phyloP scores from a whole-genome alignment of 2,888 invertebrate genomes.

The Phasia obesa region DNA sequence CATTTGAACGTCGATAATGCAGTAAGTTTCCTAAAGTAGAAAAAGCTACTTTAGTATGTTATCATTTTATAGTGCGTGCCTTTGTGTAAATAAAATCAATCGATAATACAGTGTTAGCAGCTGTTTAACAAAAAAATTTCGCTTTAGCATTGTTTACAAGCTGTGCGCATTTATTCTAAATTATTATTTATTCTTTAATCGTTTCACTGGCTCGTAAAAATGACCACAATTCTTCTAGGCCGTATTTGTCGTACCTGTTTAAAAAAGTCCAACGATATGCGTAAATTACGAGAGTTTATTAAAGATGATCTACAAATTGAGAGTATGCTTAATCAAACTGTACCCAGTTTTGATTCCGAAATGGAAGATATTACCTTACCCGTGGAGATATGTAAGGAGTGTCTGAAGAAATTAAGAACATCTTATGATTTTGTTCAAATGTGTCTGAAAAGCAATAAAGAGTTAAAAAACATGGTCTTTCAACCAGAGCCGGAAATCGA shows the following conservation, averaged over 20 bases:
- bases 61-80: neutral
- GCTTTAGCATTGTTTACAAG: constrained; percentile 25
- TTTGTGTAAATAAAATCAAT: neutral
- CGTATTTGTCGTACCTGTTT: constrained; percentile 68
- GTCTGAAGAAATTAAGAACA: constrained; percentile 36
- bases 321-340: constrained; percentile 48
- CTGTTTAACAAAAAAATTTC: constrained; percentile 22
- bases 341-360: constrained; percentile 57
- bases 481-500: constrained; percentile 46
- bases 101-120: constrained; percentile 16
- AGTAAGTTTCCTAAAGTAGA: too few species aligned
- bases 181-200: neutral
- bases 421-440: constrained; percentile 52
- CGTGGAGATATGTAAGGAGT: constrained; percentile 61
- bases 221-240: constrained; percentile 59
- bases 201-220: constrained; percentile 12
- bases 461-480: constrained; percentile 33
- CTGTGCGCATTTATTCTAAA: neutral
- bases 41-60: neutral
- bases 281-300: constrained; percentile 49
- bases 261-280: constrained; percentile 52
- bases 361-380: constrained; percentile 50
- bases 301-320: constrained; percentile 47
- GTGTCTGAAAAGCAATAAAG: constrained; percentile 50
- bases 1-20: neutral